Conservation (phyloP, 1,140 invertebrate genomes). For the Mycetomoellerius zeteki region DNA sequence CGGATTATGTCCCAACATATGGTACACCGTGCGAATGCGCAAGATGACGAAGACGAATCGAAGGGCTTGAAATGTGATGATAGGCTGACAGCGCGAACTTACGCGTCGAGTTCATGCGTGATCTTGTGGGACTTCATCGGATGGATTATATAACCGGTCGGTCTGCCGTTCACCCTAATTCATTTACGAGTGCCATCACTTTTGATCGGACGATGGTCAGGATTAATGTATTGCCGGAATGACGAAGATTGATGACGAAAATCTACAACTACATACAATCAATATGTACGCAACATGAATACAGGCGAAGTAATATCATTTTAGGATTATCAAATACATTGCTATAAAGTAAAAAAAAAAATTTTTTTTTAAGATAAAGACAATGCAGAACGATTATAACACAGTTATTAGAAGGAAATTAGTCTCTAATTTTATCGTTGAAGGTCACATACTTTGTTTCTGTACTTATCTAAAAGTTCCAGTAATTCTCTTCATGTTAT, state of each 20-base stretch:
- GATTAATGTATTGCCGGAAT: constrained; percentile 44
- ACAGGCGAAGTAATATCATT: constrained; percentile 1
- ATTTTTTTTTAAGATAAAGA: background rate
- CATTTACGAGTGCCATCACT: constrained; percentile 71
- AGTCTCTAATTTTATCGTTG: background rate
- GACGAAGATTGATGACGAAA: constrained; percentile 55
- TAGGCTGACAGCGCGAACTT: constrained; percentile 11
- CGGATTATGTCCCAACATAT: background rate
- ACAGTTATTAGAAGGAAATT: background rate
- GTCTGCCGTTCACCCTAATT: constrained; percentile 70
- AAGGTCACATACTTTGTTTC: background rate
- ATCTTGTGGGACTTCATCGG: constrained; percentile 73
- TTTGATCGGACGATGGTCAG: constrained; percentile 44
- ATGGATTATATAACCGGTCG: constrained; percentile 69
- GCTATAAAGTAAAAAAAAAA: background rate
- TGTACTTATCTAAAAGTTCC: background rate
- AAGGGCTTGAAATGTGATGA: constrained; percentile 48
- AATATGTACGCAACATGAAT: background rate
- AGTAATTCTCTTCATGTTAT: background rate
- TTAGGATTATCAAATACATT: background rate
- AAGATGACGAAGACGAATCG: constrained; percentile 42
- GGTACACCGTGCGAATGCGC: background rate
- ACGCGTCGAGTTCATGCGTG: constrained; percentile 27
- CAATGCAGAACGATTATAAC: background rate
- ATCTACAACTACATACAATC: background rate